phyloP scores from a whole-genome alignment of 2,888 invertebrate species.

The Trissolcus japonicus region DNA sequence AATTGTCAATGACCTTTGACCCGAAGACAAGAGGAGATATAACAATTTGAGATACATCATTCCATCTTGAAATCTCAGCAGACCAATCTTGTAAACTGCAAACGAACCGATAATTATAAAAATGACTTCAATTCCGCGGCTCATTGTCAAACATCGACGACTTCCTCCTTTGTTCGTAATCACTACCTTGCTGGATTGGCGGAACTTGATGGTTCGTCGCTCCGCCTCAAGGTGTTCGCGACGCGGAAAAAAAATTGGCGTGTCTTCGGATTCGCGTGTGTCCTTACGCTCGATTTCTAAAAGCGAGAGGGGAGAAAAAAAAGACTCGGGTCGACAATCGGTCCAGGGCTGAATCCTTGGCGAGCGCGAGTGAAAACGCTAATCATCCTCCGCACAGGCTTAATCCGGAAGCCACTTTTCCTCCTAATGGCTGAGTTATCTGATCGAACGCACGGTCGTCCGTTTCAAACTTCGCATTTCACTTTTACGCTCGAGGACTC shows the following conservation, averaged over 20 bases:
- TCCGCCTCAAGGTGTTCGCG: slow-evolving; percentile 57
- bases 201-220: slow-evolving; percentile 61
- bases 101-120: slow-evolving; percentile 23
- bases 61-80: neutral
- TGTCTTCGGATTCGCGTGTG: slow-evolving; percentile 60
- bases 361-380: slow-evolving; percentile 63
- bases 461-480: slow-evolving; percentile 20
- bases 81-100: neutral
- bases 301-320: slow-evolving; percentile 62
- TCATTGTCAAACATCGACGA: slow-evolving; percentile 38
- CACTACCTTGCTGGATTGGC: slow-evolving; percentile 50
- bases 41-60: neutral
- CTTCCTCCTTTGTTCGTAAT: slow-evolving; percentile 44
- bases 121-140: slow-evolving; percentile 19
- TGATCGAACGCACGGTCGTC: slow-evolving; percentile 34
- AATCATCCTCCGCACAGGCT: slow-evolving; percentile 25
- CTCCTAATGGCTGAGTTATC: slow-evolving; percentile 33
- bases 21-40: slow-evolving; percentile 1
- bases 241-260: slow-evolving; percentile 43
- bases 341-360: slow-evolving; percentile 69
- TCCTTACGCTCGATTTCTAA: slow-evolving; percentile 74
- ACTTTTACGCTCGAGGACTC: slow-evolving; percentile 37
- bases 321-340: slow-evolving; percentile 61
- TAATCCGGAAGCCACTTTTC: slow-evolving; percentile 43
- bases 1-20: neutral